Base-by-base conservation (phyloP, 2,113 vertebrate species). In the Peromyscus leucopus region DNA sequence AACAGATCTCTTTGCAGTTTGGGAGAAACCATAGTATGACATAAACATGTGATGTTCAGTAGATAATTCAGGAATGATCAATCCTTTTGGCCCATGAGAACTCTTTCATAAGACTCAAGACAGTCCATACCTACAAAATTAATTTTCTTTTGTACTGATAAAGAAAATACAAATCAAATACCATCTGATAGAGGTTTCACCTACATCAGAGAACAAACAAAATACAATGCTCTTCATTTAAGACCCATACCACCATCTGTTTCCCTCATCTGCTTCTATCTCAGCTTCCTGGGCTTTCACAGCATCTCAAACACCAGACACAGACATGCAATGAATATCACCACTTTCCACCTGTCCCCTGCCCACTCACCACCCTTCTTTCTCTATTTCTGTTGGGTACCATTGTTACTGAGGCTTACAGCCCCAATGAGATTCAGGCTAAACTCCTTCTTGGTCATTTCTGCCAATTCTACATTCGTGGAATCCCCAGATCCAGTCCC, bases 101-200 rank as follows among this genome's bases (percentile, higher is more conserved):
- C 71, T 65, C 26, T 76, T 46, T 95, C 69, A 26, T 63, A 12
- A 90, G 7, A 15, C 83, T 79, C 55, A 92, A 86, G 57, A 31
- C 16, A 59, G 22, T 63, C 46, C 9, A 17, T n/a, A 87, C 7
- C n/a, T 89, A 8, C 74, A 36, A 51, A 13, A 31, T 4, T 51
- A 88, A 8, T 89, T 95, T 78, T 96, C 26, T 93, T 61, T 94
- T 75, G 36, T 15, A 75, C 48, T 87, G 39, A 75, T 67, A 75
- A 89, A 16, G 36, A 84, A 94, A 96, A 76, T 84, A 39, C 93
- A 90, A 90, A 57, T 4, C 28, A 96, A 71, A 83, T 5, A 8
- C 21, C 17, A 4, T 80, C n/a, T 59, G 39, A 69, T 72, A 71
- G 67, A 16, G 61, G 69, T 10, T 46, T 78, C 13, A 39, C 39